Percentiles rank a stretch among this genome's conserved stretches.
phyloP scores from a whole-genome alignment of 2,888 invertebrate species.

The Lepetodrilus schrolli region DNA sequence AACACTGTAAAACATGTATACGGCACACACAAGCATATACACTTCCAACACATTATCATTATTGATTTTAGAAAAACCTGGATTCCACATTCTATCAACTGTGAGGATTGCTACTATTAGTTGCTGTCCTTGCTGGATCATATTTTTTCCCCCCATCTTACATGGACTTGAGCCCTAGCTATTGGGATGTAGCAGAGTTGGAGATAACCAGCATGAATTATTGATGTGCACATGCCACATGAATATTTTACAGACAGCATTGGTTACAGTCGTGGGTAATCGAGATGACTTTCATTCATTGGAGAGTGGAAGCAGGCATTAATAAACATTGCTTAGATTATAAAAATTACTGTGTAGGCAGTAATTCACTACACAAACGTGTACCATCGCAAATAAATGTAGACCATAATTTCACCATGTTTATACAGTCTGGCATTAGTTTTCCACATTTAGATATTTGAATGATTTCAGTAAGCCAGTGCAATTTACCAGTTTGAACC shows the following conservation, averaged over 20 bases:
- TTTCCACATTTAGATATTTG: not conserved
- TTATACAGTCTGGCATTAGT: not conserved
- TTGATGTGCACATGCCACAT: not conserved
- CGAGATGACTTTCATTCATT: not conserved
- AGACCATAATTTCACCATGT: not conserved
- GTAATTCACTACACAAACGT: slow-evolving; percentile 2
- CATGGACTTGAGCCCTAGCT: no score
- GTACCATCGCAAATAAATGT: not conserved
- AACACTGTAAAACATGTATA: no score
- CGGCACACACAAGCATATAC: no score
- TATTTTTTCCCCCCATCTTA: no score
- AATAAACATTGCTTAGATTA: not conserved
- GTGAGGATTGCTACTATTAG: no score
- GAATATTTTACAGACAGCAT: not conserved
- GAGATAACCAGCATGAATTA: not conserved
- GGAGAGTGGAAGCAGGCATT: not conserved
- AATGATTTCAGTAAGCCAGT: no score
- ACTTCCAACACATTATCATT: no score
- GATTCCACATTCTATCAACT: no score
- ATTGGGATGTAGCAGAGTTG: no score
- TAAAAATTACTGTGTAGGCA: not conserved
- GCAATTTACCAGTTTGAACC: no score
- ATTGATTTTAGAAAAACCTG: no score
- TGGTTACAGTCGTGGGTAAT: not conserved
- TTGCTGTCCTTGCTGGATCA: no score